Evolutionary conservation across 2,888 invertebrate species (phyloP), one percentile per base, ranked within the genome.

Genomic region (Ceriagrion tenellum): DNA sequence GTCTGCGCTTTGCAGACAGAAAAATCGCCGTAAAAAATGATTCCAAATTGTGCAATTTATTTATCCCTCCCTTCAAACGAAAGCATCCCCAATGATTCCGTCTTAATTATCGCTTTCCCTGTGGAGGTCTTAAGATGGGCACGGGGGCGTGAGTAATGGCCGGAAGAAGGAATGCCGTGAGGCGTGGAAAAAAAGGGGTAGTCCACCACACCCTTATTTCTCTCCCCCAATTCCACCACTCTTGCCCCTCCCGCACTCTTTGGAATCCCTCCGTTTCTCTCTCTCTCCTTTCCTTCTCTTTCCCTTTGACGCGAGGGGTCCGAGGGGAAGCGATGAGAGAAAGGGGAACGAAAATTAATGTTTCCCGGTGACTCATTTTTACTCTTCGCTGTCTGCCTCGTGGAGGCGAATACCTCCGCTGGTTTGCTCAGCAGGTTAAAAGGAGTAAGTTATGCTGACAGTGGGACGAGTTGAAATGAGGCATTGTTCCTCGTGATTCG

Each of bases 51-150:
- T 69, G 26, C n/a, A 8, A n/a, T 12, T 35, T 81, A n/a, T 81
- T 30, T 81, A 13, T 16, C 69, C 2, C 30, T 3, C 59, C 13
- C 30, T 81, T 0, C 81, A 35, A 35, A 0, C 69, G 23, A 69
- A 81, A 35, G 81, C 35, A 81, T 81, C 81, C 81, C 81, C 30
- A 12, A 81, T 81, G 81, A 81, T 81, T 35, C 26, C 81, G 81
- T 81, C 81, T 81, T 81, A 81, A 81, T 81, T 81, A 81, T 81
- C 81, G 35, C 81, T 13, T 81, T 81, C 16, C 35, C 81, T 81
- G 16, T 12, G 26, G 69, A 26, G 69, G 10, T 26, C 26, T 26
- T 26, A 69, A 69, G 69, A 35, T 30, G 81, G 18, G 30, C 81
- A 81, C 30, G 35, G 35, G 81, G 35, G 30, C 81, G 81, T 81